Percentiles rank a stretch among this genome's conserved stretches.
Evolutionary conservation across 2,888 invertebrate species (phyloP).

Genomic region (Frankliniella fusca): DNA sequence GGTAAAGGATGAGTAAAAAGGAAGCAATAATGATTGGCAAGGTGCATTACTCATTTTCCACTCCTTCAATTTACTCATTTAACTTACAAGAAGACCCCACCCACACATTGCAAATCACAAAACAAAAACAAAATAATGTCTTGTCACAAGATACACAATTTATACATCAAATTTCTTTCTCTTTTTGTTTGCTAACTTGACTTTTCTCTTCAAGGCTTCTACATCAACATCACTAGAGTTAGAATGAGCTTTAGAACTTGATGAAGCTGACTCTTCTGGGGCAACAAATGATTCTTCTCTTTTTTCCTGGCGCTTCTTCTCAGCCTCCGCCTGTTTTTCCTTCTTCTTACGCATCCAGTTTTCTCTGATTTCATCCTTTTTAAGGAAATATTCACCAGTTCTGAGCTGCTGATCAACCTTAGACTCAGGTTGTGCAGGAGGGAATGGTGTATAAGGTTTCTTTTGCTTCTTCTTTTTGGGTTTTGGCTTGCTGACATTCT

Average conservation of each 20-base stretch:
- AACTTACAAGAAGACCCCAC: background rate
- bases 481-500: slow-evolving; percentile 76
- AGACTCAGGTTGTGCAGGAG: slow-evolving; percentile 87
- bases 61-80: background rate
- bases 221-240: slow-evolving; percentile 58
- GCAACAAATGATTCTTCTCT: slow-evolving; percentile 78
- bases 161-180: slow-evolving; percentile 17
- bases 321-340: slow-evolving; percentile 70
- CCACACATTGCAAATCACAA: background rate
- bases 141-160: background rate
- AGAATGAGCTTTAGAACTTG: slow-evolving; percentile 39
- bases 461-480: slow-evolving; percentile 84
- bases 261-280: slow-evolving; percentile 59
- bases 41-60: background rate
- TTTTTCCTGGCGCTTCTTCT: slow-evolving; percentile 68
- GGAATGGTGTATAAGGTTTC: slow-evolving; percentile 95
- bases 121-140: background rate
- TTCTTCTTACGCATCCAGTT: slow-evolving; percentile 69
- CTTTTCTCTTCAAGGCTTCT: slow-evolving; percentile 68
- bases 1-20: too few species aligned
- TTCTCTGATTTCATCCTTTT: slow-evolving; percentile 70
- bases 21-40: background rate
- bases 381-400: slow-evolving; percentile 95
- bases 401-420: slow-evolving; percentile 89
- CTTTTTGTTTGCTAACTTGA: slow-evolving; percentile 56